Evolutionary conservation across 2,113 vertebrate species (phyloP), one percentile per base, ranked within the genome.

Genomic region (Colinus virginianus): DNA sequence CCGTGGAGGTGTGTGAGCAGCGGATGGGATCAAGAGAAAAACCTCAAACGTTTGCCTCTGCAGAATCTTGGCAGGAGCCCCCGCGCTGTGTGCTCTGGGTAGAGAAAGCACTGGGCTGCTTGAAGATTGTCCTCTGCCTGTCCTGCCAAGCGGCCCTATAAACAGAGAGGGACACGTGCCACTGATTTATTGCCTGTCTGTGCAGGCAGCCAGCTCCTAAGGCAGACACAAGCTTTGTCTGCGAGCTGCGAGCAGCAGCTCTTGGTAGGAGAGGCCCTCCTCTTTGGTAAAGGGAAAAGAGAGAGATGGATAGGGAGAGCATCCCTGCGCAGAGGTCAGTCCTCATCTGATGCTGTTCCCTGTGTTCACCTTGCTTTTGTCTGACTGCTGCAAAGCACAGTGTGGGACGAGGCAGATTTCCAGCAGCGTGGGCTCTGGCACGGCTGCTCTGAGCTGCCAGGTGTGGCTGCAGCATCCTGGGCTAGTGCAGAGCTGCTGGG

Each of bases 21-120:
- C 1, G 0, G 7, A 13, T 13, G 2, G 36, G 34, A 66, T 7
- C 1, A 14, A 49, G 12, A 13, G 20, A 30, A 30, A 78, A 38
- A 9, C 36, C 7, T 0, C 34, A 8, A 22, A 19, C 13, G 11
- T 20, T 30, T 30, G 51, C 26, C 51, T 43, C n/a, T 8, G n/a
- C 0, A 0, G 48, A 42, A 46, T 34, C n/a, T 76, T 74, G 81
- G 68, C 4, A 2, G 51, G 45, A 48, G 32, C 13, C 68, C 62
- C 18, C 5, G 6, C 0, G 0, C 17, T 1, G 58, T 2, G 0
- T 25, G 43, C 79, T 80, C 3, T 0, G 1, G 22, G 75, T 42
- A 13, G 59, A 49, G 66, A 38, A 38, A 25, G 38, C 0, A 34
- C 17, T 83, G 78, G 34, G 9, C 78, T 67, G 11, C 16, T 55